These are phyloP conservation scores for Drosophila tanythrix DNA, from an alignment of 2,888 invertebrate genomes.

Conservation along the genomic window DNA sequence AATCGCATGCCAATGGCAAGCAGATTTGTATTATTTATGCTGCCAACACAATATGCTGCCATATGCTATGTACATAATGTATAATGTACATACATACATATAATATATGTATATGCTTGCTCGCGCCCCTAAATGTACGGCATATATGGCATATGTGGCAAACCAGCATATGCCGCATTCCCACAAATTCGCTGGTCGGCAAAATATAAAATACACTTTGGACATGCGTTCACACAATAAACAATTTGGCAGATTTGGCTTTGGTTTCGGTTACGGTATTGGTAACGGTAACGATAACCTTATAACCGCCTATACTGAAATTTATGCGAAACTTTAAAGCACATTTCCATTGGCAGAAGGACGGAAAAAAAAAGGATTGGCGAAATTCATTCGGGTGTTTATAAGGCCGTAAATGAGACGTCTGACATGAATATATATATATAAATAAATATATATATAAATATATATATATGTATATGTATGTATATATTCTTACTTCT, in stretches of 20 bases:
- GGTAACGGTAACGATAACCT: constrained; percentile 5
- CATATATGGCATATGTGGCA: constrained; percentile 7
- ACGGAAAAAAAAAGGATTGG: constrained; percentile 34
- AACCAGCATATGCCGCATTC: constrained; percentile 56
- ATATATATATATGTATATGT: not conserved
- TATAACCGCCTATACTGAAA: constrained; percentile 44
- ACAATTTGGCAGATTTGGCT: constrained; percentile 37
- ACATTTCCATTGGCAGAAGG: constrained; percentile 58
- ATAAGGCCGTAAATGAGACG: constrained; percentile 69
- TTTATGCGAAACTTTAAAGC: constrained; percentile 66
- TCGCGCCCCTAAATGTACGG: not conserved
- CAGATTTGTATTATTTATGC: constrained; percentile 63
- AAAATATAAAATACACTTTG: constrained; percentile 49
- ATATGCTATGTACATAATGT: constrained; percentile 24
- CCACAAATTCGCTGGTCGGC: constrained; percentile 42
- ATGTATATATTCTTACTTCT: not conserved
- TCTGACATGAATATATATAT: constrained; percentile 49
- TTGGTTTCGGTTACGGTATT: constrained; percentile 16
- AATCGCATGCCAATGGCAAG: constrained; percentile 52
- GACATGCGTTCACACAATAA: constrained; percentile 43
- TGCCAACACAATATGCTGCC: constrained; percentile 52
- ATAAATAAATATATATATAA: constrained; percentile 1
- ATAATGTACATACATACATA: constrained; percentile 13
- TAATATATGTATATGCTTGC: constrained; percentile 3
- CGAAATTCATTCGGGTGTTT: constrained; percentile 61